Conservation (phyloP, 2,797 vertebrate species). For the Botia kubotai region DNA sequence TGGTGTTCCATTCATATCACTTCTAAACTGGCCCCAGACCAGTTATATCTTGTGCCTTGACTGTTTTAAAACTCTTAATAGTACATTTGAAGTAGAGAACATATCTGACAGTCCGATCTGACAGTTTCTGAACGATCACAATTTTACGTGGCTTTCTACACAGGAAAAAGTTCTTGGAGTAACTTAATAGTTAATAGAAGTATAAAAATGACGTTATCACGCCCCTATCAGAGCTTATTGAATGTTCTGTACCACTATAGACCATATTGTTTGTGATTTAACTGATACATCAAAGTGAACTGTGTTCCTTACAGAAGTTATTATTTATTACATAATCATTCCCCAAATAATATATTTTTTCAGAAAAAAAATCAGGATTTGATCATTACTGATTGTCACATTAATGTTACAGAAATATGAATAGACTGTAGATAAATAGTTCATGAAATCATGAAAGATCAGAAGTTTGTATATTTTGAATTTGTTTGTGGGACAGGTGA, state of each 20-base stretch:
- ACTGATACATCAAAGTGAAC: background rate
- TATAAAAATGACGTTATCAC: background rate
- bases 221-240: background rate
- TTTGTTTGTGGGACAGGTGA: constrained; percentile 8
- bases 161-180: background rate
- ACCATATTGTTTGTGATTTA: background rate
- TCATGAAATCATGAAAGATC: background rate
- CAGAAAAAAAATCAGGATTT: constrained; percentile 8
- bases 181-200: background rate
- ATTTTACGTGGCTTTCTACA: background rate
- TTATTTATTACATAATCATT: constrained; percentile 2
- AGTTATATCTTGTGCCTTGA: constrained; percentile 22
- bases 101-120: background rate
- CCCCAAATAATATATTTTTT: constrained; percentile 23
- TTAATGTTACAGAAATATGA: background rate
- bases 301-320: constrained; percentile 2
- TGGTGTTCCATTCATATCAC: background rate
- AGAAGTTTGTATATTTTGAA: background rate
- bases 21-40: background rate
- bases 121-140: background rate
- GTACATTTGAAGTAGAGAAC: background rate
- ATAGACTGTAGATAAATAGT: background rate
- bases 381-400: background rate
- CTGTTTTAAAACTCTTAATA: background rate
- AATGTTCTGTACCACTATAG: background rate